Conservation (phyloP, 2,113 vertebrate species). For the Willisornis vidua region DNA sequence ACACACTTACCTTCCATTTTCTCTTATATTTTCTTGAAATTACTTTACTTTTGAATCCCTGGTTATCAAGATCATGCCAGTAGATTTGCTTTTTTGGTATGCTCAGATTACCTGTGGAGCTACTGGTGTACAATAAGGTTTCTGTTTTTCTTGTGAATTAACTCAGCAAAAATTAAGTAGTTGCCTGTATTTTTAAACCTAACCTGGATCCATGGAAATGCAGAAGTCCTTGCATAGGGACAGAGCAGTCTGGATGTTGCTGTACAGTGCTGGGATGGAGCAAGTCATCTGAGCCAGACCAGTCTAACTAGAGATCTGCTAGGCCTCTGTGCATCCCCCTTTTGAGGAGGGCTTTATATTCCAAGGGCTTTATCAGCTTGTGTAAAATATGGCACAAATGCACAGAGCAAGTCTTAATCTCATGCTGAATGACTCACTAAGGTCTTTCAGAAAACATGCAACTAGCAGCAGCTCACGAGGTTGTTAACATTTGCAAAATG, state of each 20-base stretch:
- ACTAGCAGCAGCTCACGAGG: not conserved
- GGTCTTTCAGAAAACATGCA: not conserved
- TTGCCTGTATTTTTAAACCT: not conserved
- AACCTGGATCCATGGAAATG: not conserved
- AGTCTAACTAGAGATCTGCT: not conserved
- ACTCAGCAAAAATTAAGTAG: not conserved
- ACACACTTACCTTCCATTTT: not conserved
- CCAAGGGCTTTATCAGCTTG: slow-evolving; percentile 5
- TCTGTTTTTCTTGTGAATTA: not conserved
- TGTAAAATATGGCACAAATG: not conserved
- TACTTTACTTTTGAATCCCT: not conserved
- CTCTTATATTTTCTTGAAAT: not conserved
- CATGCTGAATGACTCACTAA: not conserved
- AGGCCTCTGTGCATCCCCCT: not conserved
- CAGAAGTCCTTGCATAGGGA: not conserved
- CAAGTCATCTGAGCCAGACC: not conserved
- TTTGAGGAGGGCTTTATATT: not conserved
- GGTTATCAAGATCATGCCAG: not conserved
- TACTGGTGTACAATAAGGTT: not conserved
- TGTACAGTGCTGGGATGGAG: not conserved
- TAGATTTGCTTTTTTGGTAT: not conserved
- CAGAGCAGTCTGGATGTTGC: not conserved
- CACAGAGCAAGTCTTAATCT: not conserved
- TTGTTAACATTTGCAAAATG: not conserved
- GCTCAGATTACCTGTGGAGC: not conserved